Evolutionary conservation across 2,797 vertebrate genomes (phyloP).

Genomic region (Arrhamphus sclerolepis): DNA sequence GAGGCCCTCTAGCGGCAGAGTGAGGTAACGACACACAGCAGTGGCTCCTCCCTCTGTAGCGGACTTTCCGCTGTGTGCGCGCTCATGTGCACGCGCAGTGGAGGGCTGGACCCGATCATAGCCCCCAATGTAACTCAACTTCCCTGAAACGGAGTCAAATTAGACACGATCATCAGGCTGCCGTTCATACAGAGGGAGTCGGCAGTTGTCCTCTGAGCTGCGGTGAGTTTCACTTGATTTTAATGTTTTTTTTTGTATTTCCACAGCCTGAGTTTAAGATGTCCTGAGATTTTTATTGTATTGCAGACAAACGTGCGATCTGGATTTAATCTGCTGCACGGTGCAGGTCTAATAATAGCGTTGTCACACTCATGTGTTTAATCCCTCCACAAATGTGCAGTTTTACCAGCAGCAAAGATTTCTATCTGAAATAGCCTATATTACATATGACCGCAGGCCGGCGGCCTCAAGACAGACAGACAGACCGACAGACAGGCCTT

Average conservation of each 20-base stretch:
- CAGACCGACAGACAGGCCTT: constrained; percentile 39
- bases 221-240: constrained; percentile 51
- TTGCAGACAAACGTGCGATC: constrained; percentile 29
- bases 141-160: constrained; percentile 10
- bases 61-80: constrained; percentile 21
- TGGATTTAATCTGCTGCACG: constrained; percentile 2
- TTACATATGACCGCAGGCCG: constrained; percentile 5
- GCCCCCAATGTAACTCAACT: neutral
- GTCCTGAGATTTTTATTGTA: neutral
- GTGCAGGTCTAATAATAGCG: constrained; percentile 1
- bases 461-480: constrained; percentile 19
- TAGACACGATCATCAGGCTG: constrained; percentile 8
- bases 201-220: neutral
- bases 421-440: too few relatives aligned
- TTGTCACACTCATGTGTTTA: neutral
- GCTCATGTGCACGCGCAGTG: neutral
- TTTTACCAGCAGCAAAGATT: too few relatives aligned
- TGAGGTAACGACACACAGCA: neutral
- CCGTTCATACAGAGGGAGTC: neutral
- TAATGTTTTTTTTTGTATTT: too few relatives aligned
- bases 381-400: too few relatives aligned
- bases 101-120: constrained; percentile 27
- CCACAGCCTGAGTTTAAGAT: constrained; percentile 28
- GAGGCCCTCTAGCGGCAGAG: constrained; percentile 29
- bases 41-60: constrained; percentile 40